Evolutionary conservation across 1,140 invertebrate genomes (phyloP).

Genomic region (Brachionus manjavacas): DNA sequence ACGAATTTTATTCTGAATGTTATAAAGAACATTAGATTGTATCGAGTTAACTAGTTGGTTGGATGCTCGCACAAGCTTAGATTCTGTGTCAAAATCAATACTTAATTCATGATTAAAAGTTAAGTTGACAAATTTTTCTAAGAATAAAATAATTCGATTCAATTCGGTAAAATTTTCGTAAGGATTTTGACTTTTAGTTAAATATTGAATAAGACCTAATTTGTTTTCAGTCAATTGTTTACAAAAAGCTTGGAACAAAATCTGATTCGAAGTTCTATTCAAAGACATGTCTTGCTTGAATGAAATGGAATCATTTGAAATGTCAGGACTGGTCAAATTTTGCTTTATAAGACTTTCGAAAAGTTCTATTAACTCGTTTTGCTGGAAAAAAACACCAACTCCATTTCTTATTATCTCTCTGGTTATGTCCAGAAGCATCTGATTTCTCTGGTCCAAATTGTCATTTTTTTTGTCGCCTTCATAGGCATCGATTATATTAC

Average conservation of each 20-base stretch:
- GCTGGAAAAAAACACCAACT: neutral
- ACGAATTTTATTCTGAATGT: neutral
- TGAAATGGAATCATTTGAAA: neutral
- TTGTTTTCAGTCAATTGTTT: constrained; percentile 12
- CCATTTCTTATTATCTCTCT: constrained; percentile 34
- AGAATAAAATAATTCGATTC: neutral
- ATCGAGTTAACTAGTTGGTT: neutral
- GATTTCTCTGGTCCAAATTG: neutral
- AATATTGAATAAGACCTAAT: neutral
- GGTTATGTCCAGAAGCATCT: neutral
- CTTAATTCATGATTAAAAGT: neutral
- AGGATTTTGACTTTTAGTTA: neutral
- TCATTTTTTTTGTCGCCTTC: neutral
- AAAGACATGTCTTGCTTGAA: neutral
- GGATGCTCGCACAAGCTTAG: neutral
- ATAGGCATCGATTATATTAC: neutral
- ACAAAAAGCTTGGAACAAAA: constrained; percentile 30
- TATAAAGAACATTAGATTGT: constrained; percentile 11
- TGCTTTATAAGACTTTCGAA: neutral
- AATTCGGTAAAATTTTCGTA: neutral
- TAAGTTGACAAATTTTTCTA: neutral
- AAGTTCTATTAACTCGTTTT: neutral
- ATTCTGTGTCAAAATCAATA: neutral
- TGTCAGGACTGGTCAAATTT: neutral
- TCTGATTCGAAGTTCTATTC: neutral